Evolutionary conservation across 2,797 vertebrate species (phyloP).

Genomic region (Sylvia borin): DNA sequence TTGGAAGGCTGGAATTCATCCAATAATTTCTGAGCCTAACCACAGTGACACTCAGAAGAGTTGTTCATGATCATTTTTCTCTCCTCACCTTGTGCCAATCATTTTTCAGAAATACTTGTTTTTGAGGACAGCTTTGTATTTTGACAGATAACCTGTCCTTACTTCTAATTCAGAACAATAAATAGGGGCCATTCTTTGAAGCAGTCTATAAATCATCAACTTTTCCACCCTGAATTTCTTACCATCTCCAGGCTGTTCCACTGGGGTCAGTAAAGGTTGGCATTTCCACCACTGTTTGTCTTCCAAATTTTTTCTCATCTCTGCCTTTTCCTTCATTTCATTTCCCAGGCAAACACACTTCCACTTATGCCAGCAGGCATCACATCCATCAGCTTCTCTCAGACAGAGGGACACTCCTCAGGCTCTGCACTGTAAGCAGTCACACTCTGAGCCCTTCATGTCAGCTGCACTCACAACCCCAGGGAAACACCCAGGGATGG

Average conservation of each 20-base stretch:
- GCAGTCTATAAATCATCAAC: constrained; percentile 44
- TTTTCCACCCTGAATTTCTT: constrained; percentile 26
- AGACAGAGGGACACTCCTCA: not conserved
- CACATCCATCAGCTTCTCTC: constrained; percentile 37
- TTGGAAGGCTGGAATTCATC: not conserved
- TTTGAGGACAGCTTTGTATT: constrained; percentile 26
- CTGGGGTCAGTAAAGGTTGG: constrained; percentile 55
- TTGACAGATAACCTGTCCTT: constrained; percentile 40
- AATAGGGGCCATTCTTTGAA: not conserved
- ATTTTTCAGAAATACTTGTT: constrained; percentile 11
- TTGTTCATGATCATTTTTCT: not conserved
- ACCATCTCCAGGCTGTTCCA: constrained; percentile 23
- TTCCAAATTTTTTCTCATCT: constrained; percentile 20
- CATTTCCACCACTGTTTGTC: constrained; percentile 53
- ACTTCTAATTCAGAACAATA: constrained; percentile 4
- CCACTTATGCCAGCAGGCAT: constrained; percentile 52
- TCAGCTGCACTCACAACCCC: not conserved
- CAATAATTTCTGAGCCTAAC: not conserved
- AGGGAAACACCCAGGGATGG: not conserved
- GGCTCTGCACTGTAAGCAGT: not conserved
- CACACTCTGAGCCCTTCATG: not conserved
- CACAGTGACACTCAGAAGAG: not conserved
- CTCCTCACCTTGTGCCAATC: not conserved
- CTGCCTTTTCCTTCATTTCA: not conserved
- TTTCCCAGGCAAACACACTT: constrained; percentile 39